Evolutionary conservation across 2,888 invertebrate genomes (phyloP).

Genomic region (Apodemia duryi): DNA sequence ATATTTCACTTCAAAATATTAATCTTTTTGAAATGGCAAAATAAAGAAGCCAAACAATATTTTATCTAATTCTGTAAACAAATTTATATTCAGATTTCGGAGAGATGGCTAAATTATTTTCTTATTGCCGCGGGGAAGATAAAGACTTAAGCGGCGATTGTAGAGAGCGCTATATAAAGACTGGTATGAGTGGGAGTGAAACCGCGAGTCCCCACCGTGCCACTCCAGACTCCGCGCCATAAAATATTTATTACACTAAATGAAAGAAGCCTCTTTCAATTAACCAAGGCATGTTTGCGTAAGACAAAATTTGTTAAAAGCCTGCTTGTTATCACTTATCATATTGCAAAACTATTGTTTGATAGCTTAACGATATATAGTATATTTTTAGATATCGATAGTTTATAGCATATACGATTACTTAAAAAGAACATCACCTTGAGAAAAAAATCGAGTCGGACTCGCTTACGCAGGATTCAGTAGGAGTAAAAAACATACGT

Average conservation of each 20-base stretch:
- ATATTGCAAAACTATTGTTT: background rate
- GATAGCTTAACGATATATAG: background rate
- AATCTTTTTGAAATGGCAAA: conserved; percentile 48
- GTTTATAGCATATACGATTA: too few species aligned
- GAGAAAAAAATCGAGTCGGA: too few species aligned
- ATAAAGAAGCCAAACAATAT: conserved; percentile 47
- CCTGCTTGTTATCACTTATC: conserved; percentile 39
- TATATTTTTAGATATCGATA: too few species aligned
- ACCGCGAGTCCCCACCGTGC: conserved; percentile 48
- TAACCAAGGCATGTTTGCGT: conserved; percentile 70
- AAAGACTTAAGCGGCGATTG: conserved; percentile 44
- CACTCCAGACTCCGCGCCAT: conserved; percentile 50
- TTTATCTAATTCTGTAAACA: conserved; percentile 66
- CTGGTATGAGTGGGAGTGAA: conserved; percentile 50
- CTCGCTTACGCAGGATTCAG: too few species aligned
- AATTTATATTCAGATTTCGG: conserved; percentile 66
- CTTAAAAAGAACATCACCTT: too few species aligned
- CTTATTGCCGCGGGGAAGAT: conserved; percentile 49
- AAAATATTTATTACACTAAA: conserved; percentile 74
- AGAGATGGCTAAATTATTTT: conserved; percentile 69
- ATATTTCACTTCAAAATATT: conserved; percentile 7
- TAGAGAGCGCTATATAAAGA: conserved; percentile 51
- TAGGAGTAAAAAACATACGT: too few species aligned
- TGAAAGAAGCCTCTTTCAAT: conserved; percentile 74
- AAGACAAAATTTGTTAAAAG: conserved; percentile 63